phyloP scores from a whole-genome alignment of 1,140 invertebrate species.

The Phymastichus coffea region DNA sequence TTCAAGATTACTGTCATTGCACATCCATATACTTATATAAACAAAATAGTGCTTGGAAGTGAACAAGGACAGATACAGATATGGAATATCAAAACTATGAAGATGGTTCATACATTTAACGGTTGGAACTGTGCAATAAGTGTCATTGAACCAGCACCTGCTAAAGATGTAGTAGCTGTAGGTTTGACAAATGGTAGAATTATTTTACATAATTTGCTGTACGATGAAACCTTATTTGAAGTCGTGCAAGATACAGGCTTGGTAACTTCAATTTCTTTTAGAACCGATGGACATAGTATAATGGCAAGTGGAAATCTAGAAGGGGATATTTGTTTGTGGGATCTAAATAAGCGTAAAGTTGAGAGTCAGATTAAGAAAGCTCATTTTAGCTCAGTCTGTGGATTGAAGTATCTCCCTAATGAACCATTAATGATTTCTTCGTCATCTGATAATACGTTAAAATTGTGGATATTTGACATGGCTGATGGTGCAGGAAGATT shows the following conservation, averaged over 20 bases:
- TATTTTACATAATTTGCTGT: slow-evolving; percentile 85
- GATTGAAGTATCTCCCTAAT: slow-evolving; percentile 78
- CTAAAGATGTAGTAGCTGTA: slow-evolving; percentile 85
- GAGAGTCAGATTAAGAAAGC: slow-evolving; percentile 73
- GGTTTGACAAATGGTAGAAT: slow-evolving; percentile 83
- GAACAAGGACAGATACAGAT: slow-evolving; percentile 84
- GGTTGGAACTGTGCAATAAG: slow-evolving; percentile 74
- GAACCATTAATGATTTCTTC: slow-evolving; percentile 90
- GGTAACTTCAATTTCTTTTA: slow-evolving; percentile 81
- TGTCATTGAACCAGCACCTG: slow-evolving; percentile 80
- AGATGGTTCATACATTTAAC: slow-evolving; percentile 77
- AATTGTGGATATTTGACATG: slow-evolving; percentile 95
- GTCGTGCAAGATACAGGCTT: slow-evolving; percentile 92
- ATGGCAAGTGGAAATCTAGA: slow-evolving; percentile 80
- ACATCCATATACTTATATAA: slow-evolving; percentile 91
- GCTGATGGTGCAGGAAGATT: slow-evolving; percentile 85
- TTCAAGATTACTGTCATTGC: slow-evolving; percentile 79
- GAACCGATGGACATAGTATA: slow-evolving; percentile 82
- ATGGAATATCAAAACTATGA: slow-evolving; percentile 85
- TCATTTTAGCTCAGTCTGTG: slow-evolving; percentile 74
- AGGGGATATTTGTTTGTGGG: slow-evolving; percentile 91
- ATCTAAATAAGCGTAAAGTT: slow-evolving; percentile 83
- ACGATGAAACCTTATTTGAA: slow-evolving; percentile 81
- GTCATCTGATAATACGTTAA: slow-evolving; percentile 93
- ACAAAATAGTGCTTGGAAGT: slow-evolving; percentile 93